These are phyloP conservation scores for Thereva nobilitata DNA, from an alignment of 2,888 invertebrate genomes.

Conservation along the genomic window DNA sequence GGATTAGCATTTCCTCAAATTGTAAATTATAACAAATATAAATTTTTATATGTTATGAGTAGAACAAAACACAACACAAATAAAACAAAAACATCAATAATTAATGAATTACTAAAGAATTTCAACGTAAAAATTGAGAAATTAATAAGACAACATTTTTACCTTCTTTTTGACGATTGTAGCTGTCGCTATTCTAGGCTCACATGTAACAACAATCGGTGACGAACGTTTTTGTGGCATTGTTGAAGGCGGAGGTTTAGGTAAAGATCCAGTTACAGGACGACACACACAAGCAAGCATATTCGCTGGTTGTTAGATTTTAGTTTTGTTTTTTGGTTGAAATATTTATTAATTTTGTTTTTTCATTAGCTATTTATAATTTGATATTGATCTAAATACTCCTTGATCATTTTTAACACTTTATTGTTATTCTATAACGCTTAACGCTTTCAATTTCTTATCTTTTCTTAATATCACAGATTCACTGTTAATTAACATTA, in stretches of 20 bases:
- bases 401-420: too few relatives aligned
- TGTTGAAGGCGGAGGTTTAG: constrained; percentile 54
- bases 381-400: too few relatives aligned
- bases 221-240: constrained; percentile 49
- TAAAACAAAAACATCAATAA: too few relatives aligned
- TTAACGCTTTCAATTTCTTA: too few relatives aligned
- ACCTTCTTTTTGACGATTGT: constrained; percentile 46
- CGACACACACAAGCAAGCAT: constrained; percentile 59
- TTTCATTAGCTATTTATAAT: background rate
- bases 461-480: too few relatives aligned
- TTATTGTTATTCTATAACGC: too few relatives aligned
- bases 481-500: too few relatives aligned
- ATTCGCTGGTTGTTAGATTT: constrained; percentile 24
- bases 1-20: too few relatives aligned
- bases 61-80: background rate
- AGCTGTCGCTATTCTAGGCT: constrained; percentile 52
- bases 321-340: constrained; percentile 12
- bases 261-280: constrained; percentile 57
- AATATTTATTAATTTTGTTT: background rate
- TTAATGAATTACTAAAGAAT: too few relatives aligned
- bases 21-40: background rate
- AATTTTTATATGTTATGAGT: background rate
- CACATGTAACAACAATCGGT: constrained; percentile 54
- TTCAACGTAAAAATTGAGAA: too few relatives aligned
- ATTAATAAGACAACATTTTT: constrained; percentile 33